Evolutionary conservation across 1,140 invertebrate species (phyloP).

Genomic region (Caenorhabditis brenneri): DNA sequence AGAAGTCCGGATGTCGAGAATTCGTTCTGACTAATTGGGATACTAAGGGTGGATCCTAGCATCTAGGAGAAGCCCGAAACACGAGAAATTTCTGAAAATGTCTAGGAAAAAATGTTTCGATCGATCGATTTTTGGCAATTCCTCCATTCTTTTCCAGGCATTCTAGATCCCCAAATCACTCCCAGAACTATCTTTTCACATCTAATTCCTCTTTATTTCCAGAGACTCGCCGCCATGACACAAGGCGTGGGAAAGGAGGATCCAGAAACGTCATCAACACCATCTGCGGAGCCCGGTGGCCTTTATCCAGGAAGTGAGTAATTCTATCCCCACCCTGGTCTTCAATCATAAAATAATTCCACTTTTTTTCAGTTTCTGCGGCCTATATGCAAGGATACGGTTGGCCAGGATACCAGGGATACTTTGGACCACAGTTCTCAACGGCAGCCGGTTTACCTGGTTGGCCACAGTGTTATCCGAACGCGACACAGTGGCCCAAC

Average conservation of each 20-base stretch:
- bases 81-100: too few relatives aligned
- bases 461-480: conserved; percentile 59
- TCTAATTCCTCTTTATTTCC: conserved; percentile 41
- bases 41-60: too few relatives aligned
- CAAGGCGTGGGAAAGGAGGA: conserved; percentile 60
- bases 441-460: conserved; percentile 56
- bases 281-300: conserved; percentile 10
- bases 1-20: too few relatives aligned
- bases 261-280: neutral
- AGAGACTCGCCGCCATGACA: conserved; percentile 63
- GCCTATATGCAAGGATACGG: conserved; percentile 57
- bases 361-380: conserved; percentile 51
- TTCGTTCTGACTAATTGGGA: too few relatives aligned
- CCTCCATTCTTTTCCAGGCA: neutral
- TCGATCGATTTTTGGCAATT: neutral
- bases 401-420: conserved; percentile 60
- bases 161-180: neutral
- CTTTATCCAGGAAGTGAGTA: conserved; percentile 41
- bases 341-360: neutral
- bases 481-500: conserved; percentile 57
- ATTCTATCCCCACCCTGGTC: neutral
- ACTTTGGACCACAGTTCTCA: conserved; percentile 59
- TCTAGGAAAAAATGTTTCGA: too few relatives aligned
- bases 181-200: neutral
- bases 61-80: too few relatives aligned